Percentiles rank a stretch among this genome's conserved stretches.
Evolutionary conservation across 1,140 invertebrate genomes (phyloP).

Genomic region (Anastrepha obliqua): DNA sequence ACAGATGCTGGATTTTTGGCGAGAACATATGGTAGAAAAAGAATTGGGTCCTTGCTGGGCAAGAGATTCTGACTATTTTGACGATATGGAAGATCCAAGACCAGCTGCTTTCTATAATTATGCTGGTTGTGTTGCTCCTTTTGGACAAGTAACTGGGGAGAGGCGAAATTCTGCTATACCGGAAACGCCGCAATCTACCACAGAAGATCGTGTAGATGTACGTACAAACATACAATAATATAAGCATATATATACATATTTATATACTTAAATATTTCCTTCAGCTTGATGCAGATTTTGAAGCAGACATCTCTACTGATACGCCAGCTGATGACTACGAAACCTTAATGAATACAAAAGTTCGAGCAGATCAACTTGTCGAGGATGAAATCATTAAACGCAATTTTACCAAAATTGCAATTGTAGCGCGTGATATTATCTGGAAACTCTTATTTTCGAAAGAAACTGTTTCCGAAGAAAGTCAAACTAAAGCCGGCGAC

Average conservation of each 20-base stretch:
- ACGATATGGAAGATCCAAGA: slow-evolving; percentile 62
- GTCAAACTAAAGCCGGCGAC: slow-evolving; percentile 59
- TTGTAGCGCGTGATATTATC: background rate
- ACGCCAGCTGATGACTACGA: slow-evolving; percentile 19
- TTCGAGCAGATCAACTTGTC: background rate
- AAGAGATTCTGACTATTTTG: slow-evolving; percentile 67
- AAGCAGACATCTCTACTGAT: background rate
- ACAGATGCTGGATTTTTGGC: slow-evolving; percentile 67
- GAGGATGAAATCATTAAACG: background rate
- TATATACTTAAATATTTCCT: background rate
- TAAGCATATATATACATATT: background rate
- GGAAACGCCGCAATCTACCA: background rate
- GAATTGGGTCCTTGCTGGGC: slow-evolving; percentile 69
- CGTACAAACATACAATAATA: background rate
- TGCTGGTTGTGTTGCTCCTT: slow-evolving; percentile 64
- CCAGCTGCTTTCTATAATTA: slow-evolving; percentile 68
- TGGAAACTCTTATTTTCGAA: slow-evolving; percentile 51
- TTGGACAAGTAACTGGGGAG: slow-evolving; percentile 11
- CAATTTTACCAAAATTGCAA: slow-evolving; percentile 28
- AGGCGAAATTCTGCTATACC: background rate
- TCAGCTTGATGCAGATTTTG: background rate
- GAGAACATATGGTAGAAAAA: slow-evolving; percentile 62
- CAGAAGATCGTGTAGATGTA: background rate
- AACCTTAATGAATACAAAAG: background rate
- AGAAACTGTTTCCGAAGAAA: slow-evolving; percentile 49